Evolutionary conservation across 2,797 vertebrate genomes (phyloP), one percentile per base, ranked within the genome.

Genomic region (Neopelma chrysocephalum): DNA sequence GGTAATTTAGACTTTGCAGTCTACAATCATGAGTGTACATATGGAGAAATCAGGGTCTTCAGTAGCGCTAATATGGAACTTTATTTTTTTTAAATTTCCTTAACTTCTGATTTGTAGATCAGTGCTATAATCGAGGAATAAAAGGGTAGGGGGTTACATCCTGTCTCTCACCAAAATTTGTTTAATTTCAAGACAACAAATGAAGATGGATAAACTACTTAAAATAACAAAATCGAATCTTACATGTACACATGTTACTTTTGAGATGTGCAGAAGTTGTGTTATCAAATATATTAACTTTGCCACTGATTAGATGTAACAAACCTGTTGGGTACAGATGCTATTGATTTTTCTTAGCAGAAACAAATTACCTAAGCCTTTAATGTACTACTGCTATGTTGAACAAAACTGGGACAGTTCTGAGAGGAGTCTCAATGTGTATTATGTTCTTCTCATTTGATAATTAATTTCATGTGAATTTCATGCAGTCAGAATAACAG

Each of bases 201-300:
- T 42, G 21, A 38, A 27, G 11, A 10, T 68, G 13, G 53, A 50
- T 68, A 58, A 91, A n/a, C 15, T 79, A 11, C 14, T 76, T 72
- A 34, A 62, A 69, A 29, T 64, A 48, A 38, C 9, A 73, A 61
- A 82, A 65, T 45, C 5, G 7, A 70, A 43, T 75, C 36, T n/a
- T 66, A n/a, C 4, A 9, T 7, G 6, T 71, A 12, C 7, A 10
- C 6, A 1, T 0, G 0, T 69, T 70, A 47, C 32, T 76, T 82
- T 40, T 32, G 43, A 70, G 40, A 38, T 81, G 10, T 76, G 29
- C 42, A 34, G 61, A 56, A 58, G 29, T 42, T 58, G 17, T 8
- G 12, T 47, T 76, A 40, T 13, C 47, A 47, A 84, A 53, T 61
- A 61, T 2, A 42, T 58, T 71, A 68, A 65, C 17, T 68, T 86